Conservation (phyloP, 2,797 vertebrate species). For the Fistularia commersonii region DNA sequence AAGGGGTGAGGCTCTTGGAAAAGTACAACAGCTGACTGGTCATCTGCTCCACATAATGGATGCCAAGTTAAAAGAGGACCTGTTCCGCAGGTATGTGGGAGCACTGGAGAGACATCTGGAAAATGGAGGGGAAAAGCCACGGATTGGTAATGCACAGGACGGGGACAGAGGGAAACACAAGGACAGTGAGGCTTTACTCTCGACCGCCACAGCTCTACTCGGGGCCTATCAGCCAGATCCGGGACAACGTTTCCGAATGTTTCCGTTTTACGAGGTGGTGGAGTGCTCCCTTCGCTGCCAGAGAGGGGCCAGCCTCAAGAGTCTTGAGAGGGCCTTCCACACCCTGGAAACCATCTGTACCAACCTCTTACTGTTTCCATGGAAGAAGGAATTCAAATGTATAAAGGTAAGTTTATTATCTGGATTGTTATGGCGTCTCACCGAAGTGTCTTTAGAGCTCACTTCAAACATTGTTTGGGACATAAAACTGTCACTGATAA, state of each 20-base stretch:
- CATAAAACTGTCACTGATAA: neutral
- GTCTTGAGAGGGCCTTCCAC: conserved; percentile 85
- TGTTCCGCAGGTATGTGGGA: conserved; percentile 93
- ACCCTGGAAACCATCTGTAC: conserved; percentile 89
- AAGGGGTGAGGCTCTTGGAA: conserved; percentile 52
- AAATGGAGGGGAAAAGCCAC: conserved; percentile 53
- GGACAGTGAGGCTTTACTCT: conserved; percentile 86
- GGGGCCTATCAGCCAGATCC: conserved; percentile 92
- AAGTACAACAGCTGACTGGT: conserved; percentile 58
- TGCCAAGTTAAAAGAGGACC: conserved; percentile 95
- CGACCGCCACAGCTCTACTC: conserved; percentile 88
- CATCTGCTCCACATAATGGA: conserved; percentile 83
- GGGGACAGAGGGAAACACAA: conserved; percentile 73
- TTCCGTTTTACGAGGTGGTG: conserved; percentile 92
- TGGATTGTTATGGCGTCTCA: neutral
- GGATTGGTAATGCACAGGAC: conserved; percentile 55
- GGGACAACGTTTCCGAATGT: conserved; percentile 87
- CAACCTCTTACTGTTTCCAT: conserved; percentile 96
- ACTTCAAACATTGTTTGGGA: neutral
- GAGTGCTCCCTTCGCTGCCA: conserved; percentile 87
- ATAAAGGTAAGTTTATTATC: conserved; percentile 83
- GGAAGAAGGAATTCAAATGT: conserved; percentile 97
- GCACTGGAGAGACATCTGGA: conserved; percentile 88
- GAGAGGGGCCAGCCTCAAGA: conserved; percentile 82
- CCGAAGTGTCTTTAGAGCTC: neutral